These are phyloP conservation scores for Takifugu flavidus DNA, from an alignment of 2,113 vertebrate genomes.

Conservation along the genomic window DNA sequence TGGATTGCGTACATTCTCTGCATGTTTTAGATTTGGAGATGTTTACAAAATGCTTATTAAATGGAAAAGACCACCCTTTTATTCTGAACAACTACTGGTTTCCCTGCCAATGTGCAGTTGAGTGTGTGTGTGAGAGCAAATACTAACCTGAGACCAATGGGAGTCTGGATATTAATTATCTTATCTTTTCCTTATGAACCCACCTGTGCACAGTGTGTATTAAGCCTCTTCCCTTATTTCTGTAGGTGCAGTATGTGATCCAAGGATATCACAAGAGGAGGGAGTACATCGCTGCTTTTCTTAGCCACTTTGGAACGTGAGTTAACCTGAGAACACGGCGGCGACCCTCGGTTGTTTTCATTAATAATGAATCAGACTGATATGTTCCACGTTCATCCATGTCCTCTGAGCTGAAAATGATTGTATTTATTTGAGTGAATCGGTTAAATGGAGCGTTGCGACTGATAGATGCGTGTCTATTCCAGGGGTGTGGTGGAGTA, in stretches of 20 bases:
- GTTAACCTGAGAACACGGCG: conserved; percentile 48
- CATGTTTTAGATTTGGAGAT: not conserved
- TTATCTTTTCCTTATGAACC: not conserved
- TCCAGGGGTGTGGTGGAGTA: conserved; percentile 95
- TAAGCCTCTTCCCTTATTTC: not conserved
- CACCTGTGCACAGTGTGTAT: too few relatives aligned
- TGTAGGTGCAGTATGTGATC: conserved; percentile 96
- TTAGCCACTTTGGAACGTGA: conserved; percentile 99
- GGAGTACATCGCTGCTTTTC: conserved; percentile 97
- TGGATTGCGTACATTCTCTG: too few relatives aligned
- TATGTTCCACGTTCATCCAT: not conserved
- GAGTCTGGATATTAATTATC: too few relatives aligned
- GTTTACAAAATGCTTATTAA: not conserved
- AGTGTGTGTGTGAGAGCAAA: too few relatives aligned
- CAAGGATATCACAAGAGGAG: conserved; percentile 98
- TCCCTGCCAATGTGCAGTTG: too few relatives aligned
- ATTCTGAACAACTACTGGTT: too few relatives aligned
- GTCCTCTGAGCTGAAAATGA: not conserved
- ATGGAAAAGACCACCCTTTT: too few relatives aligned
- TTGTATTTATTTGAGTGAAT: too few relatives aligned
- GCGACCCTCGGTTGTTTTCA: not conserved
- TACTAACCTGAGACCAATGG: too few relatives aligned
- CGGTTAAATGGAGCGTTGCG: too few relatives aligned
- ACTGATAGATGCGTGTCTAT: conserved; percentile 21
- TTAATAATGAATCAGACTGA: not conserved